These are phyloP conservation scores for Beris morrisii DNA, from an alignment of 2,888 invertebrate species.

Conservation along the genomic window DNA sequence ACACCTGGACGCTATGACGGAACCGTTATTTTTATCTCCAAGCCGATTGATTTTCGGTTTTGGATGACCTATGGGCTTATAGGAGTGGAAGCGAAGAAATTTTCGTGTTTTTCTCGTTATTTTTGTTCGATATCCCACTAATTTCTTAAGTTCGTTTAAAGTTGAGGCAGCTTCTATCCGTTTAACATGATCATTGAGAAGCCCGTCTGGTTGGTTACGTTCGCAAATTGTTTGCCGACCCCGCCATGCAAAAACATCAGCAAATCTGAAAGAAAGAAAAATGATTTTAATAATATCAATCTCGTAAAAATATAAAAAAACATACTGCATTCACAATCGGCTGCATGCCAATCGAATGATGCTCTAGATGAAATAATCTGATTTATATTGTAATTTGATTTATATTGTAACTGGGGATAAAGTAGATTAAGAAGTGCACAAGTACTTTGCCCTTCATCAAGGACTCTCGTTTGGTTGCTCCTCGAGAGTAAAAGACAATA, in stretches of 20 bases:
- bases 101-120: background rate
- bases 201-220: conserved; percentile 43
- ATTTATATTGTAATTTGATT: no score
- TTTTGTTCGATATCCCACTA: conserved; percentile 13
- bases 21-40: no score
- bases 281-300: background rate
- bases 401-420: background rate
- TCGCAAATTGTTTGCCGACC: conserved; percentile 44
- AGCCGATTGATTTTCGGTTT: background rate
- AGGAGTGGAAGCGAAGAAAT: background rate
- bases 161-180: conserved; percentile 22
- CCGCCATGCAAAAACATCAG: conserved; percentile 40
- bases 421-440: background rate
- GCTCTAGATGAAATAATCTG: background rate
- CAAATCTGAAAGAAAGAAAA: conserved; percentile 37
- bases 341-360: background rate
- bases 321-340: background rate
- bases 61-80: background rate
- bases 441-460: no score
- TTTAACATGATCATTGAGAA: conserved; percentile 37
- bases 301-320: background rate
- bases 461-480: no score
- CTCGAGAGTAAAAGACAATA: no score
- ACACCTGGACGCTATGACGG: conserved; percentile 1
- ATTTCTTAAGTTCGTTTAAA: conserved; percentile 9